Evolutionary conservation across 1,140 invertebrate species (phyloP).

Genomic region (Thaumatotibia leucotreta): DNA sequence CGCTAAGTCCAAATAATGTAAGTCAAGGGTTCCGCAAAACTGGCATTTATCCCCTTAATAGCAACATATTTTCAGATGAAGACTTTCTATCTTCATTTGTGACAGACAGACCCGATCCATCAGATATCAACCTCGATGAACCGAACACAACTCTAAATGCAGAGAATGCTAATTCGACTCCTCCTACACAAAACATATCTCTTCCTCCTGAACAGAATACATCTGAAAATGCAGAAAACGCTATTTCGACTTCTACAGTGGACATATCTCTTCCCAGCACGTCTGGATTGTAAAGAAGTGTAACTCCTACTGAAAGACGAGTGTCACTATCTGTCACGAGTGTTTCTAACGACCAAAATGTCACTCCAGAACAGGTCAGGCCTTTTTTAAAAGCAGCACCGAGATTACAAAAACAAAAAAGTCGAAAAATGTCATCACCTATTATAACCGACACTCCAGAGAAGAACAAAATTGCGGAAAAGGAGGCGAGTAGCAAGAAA

Average conservation of each 20-base stretch:
- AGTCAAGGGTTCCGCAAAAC: conserved; percentile 26
- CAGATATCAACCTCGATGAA: conserved; percentile 11
- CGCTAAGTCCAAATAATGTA: conserved; percentile 24
- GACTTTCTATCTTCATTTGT: conserved; percentile 27
- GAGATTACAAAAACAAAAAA: neutral
- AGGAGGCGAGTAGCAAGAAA: neutral
- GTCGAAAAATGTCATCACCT: neutral
- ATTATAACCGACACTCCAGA: neutral
- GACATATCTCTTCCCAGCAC: too few species aligned
- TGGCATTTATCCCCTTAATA: conserved; percentile 26
- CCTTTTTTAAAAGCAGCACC: conserved; percentile 23
- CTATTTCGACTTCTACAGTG: too few species aligned
- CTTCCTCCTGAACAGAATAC: too few species aligned
- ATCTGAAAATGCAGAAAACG: too few species aligned
- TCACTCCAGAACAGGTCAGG: conserved; percentile 16
- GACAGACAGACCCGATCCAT: conserved; percentile 19
- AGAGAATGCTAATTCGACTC: conserved; percentile 11
- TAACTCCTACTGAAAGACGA: too few species aligned
- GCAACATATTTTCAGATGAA: conserved; percentile 28
- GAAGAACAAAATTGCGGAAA: neutral
- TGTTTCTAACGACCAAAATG: too few species aligned
- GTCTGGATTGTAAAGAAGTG: too few species aligned
- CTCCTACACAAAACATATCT: neutral
- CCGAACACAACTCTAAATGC: conserved; percentile 16
- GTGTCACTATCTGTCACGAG: too few species aligned